Conservation (phyloP, 2,888 invertebrate genomes). For the Clusia tigrina region DNA sequence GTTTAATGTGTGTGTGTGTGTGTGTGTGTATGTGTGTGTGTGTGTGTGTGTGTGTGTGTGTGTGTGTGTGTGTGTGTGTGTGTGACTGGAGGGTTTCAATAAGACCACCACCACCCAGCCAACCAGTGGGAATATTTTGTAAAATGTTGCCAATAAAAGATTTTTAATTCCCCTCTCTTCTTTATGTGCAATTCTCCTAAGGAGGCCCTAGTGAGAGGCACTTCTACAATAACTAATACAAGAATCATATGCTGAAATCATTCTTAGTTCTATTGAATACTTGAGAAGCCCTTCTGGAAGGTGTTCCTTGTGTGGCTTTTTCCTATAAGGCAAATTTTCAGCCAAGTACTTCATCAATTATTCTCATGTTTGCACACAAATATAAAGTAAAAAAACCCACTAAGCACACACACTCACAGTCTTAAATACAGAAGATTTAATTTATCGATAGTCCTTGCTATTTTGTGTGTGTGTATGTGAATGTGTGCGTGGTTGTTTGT, state of each 20-base stretch:
- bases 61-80: neutral
- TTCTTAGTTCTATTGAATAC: too few species aligned
- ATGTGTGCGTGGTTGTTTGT: neutral
- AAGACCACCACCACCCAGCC: too few species aligned
- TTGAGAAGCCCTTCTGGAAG: too few species aligned
- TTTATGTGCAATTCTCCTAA: too few species aligned
- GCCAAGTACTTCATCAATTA: constrained; percentile 29
- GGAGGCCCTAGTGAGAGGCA: too few species aligned
- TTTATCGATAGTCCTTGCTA: constrained; percentile 18
- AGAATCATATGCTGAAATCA: too few species aligned
- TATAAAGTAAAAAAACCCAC: constrained; percentile 20
- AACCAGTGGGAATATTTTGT: too few species aligned
- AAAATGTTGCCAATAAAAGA: too few species aligned
- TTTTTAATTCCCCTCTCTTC: too few species aligned
- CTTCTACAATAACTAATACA: too few species aligned
- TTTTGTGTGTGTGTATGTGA: neutral
- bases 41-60: neutral
- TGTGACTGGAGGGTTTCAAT: too few species aligned
- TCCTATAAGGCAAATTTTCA: constrained; percentile 15
- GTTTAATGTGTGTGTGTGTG: constrained; percentile 7
- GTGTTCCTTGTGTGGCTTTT: neutral
- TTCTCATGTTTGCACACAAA: constrained; percentile 23
- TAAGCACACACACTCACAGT: neutral
- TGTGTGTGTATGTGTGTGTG: neutral
- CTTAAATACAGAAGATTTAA: constrained; percentile 17